These are phyloP conservation scores for Tringa solitaria DNA, from an alignment of 2,113 vertebrate species.

Conservation along the genomic window DNA sequence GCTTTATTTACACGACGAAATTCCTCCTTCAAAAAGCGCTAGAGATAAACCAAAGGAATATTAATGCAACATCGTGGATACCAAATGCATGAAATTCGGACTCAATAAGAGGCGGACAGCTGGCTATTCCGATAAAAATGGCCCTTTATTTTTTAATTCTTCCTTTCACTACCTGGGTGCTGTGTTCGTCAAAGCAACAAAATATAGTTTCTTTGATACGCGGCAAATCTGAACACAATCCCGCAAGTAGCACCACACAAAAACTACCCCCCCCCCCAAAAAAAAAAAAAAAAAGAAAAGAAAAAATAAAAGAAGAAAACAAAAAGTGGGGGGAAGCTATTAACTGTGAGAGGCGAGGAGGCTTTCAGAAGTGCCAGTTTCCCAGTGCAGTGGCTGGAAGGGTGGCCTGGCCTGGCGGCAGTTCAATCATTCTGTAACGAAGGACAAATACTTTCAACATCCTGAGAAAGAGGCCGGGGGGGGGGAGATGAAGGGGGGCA, in stretches of 20 bases:
- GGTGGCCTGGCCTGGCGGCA: conserved; percentile 63
- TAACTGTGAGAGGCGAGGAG: conserved; percentile 30
- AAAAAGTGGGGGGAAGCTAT: conserved; percentile 19
- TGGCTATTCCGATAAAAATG: conserved; percentile 55
- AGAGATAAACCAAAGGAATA: conserved; percentile 29
- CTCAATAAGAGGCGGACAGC: conserved; percentile 44
- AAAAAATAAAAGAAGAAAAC: no score
- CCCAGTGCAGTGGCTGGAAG: conserved; percentile 44
- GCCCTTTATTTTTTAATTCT: conserved; percentile 26
- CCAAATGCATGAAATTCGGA: conserved; percentile 24
- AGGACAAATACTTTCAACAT: conserved; percentile 68
- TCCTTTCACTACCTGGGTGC: conserved; percentile 46
- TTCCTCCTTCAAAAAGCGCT: background rate
- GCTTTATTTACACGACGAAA: conserved; percentile 7
- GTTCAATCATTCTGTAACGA: conserved; percentile 67
- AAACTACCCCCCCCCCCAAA: conserved; percentile 26
- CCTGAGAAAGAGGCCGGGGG: conserved; percentile 32
- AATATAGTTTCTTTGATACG: background rate
- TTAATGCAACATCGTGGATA: background rate
- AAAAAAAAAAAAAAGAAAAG: background rate
- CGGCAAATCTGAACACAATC: conserved; percentile 11
- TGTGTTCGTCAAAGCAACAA: conserved; percentile 6
- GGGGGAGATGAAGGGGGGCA: background rate
- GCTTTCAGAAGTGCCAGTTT: conserved; percentile 53
- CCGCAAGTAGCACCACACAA: conserved; percentile 10